Conservation (phyloP, 2,888 invertebrate species). For the Scelioninae gen. 2 region DNA sequence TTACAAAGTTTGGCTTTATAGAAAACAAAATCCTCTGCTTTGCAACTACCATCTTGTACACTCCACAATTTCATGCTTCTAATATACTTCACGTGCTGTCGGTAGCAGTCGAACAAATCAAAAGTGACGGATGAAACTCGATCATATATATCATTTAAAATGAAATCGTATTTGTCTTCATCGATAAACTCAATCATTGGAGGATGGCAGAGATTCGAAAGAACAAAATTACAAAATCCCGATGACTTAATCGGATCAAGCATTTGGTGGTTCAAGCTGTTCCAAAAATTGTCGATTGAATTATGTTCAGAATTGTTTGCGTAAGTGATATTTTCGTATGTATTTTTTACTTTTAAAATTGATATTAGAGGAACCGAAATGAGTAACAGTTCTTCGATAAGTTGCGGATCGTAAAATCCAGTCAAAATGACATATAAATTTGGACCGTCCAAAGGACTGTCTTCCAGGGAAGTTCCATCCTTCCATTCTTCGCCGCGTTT, state of each 20-base stretch:
- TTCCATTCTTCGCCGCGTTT: conserved; percentile 78
- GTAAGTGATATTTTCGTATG: conserved; percentile 35
- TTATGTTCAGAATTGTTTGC: background rate
- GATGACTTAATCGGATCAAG: conserved; percentile 68
- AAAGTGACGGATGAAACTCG: conserved; percentile 77
- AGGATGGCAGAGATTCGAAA: conserved; percentile 60
- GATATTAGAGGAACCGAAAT: conserved; percentile 66
- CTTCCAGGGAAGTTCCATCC: conserved; percentile 77
- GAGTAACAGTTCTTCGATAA: conserved; percentile 65
- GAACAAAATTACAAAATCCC: conserved; percentile 59
- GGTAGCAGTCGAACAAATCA: conserved; percentile 77
- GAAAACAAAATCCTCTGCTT: conserved; percentile 25
- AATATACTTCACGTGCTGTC: conserved; percentile 76
- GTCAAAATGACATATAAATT: conserved; percentile 77
- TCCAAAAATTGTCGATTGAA: conserved; percentile 65
- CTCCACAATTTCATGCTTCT: conserved; percentile 74
- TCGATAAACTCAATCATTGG: conserved; percentile 38
- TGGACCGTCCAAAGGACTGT: conserved; percentile 77
- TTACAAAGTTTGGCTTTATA: conserved; percentile 62
- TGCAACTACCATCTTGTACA: conserved; percentile 52
- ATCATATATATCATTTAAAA: conserved; percentile 75
- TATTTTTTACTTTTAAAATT: conserved; percentile 65
- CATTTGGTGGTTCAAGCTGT: conserved; percentile 42
- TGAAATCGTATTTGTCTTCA: conserved; percentile 15
- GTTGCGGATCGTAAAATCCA: conserved; percentile 74